phyloP scores from a whole-genome alignment of 2,113 vertebrate genomes.

The Zapornia atra region DNA sequence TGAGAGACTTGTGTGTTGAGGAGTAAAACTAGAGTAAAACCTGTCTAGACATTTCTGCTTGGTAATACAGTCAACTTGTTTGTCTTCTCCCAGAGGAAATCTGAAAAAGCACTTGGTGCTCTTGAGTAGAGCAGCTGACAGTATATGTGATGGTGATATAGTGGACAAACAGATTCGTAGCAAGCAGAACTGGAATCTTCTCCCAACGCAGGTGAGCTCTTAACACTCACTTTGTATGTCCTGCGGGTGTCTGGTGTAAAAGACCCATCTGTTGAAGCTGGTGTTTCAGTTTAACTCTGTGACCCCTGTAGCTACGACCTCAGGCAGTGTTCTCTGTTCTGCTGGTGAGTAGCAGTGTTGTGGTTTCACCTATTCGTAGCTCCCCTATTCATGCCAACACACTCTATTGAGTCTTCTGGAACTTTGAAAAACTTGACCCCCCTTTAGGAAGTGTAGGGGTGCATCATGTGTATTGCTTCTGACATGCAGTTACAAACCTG shows the following conservation, averaged over 20 bases:
- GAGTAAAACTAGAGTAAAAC: not conserved
- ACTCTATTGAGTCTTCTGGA: not conserved
- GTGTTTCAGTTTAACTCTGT: not conserved
- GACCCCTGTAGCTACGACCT: not conserved
- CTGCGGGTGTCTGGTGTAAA: not conserved
- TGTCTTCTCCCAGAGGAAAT: slow-evolving; percentile 76
- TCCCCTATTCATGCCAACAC: too few relatives aligned
- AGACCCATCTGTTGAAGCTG: not conserved
- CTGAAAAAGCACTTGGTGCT: slow-evolving; percentile 91
- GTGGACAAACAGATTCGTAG: slow-evolving; percentile 92
- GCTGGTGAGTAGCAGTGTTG: not conserved
- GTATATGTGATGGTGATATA: slow-evolving; percentile 93
- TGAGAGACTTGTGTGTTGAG: not conserved
- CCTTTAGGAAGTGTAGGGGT: not conserved
- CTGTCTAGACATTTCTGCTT: not conserved
- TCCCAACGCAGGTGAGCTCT: slow-evolving; percentile 89
- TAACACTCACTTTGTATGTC: not conserved
- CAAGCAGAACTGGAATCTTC: slow-evolving; percentile 90
- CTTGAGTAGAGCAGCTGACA: slow-evolving; percentile 93
- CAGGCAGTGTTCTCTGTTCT: not conserved
- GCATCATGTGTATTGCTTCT: rapidly evolving
- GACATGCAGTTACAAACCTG: rapidly evolving
- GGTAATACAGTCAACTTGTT: not conserved
- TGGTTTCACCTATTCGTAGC: too few relatives aligned
- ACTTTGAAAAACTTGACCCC: not conserved